phyloP scores from a whole-genome alignment of 1,140 invertebrate genomes.

The Nephotettix cincticeps region DNA sequence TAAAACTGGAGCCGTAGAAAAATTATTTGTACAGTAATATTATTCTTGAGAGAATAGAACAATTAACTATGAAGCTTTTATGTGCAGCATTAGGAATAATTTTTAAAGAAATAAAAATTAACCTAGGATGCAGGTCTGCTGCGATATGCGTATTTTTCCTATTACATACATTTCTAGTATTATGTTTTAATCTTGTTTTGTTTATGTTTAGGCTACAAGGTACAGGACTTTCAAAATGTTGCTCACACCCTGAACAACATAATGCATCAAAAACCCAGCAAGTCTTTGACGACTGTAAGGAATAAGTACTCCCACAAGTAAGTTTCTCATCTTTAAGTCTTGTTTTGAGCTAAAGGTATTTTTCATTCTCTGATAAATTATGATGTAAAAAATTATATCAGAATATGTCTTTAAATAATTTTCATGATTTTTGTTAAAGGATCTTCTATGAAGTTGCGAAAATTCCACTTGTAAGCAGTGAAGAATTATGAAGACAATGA shows the following conservation, averaged over 20 bases:
- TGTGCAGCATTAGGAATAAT: too few relatives aligned
- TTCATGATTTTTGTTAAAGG: background rate
- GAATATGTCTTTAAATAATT: background rate
- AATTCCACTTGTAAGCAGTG: constrained; percentile 29
- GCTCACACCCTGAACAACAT: constrained; percentile 72
- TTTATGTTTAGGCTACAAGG: constrained; percentile 61
- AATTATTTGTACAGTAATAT: too few relatives aligned
- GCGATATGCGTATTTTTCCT: too few relatives aligned
- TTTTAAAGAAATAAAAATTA: too few relatives aligned
- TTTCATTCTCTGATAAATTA: background rate
- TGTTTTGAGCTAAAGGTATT: background rate
- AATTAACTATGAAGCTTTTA: too few relatives aligned
- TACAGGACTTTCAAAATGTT: constrained; percentile 72
- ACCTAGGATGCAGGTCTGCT: too few relatives aligned
- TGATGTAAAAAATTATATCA: background rate
- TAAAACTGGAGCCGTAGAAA: too few relatives aligned
- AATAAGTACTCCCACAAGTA: constrained; percentile 95
- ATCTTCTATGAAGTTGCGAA: constrained; percentile 35
- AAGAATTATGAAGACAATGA: constrained; percentile 37
- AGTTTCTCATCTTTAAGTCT: constrained; percentile 44
- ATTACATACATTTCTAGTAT: too few relatives aligned
- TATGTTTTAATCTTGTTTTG: too few relatives aligned
- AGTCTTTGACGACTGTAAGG: constrained; percentile 77
- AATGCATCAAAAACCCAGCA: constrained; percentile 70
- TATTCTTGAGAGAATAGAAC: too few relatives aligned